phyloP scores from a whole-genome alignment of 1,140 invertebrate species.

The Pygmarrhopalites habei region DNA sequence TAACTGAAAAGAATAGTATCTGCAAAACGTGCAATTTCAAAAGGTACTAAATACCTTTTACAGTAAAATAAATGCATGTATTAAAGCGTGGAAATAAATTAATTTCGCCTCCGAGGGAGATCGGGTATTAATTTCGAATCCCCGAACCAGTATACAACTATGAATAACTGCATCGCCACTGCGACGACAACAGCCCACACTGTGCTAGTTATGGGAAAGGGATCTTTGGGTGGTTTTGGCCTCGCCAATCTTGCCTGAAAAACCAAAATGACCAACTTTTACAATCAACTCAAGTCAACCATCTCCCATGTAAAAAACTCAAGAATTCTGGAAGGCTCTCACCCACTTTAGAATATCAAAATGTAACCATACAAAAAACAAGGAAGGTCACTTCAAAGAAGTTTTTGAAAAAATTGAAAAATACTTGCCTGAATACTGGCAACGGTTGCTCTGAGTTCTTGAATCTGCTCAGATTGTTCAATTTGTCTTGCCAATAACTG shows the following conservation, averaged over 20 bases:
- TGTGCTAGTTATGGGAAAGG: slow-evolving; percentile 37
- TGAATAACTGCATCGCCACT: slow-evolving; percentile 34
- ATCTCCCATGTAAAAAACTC: too few species aligned
- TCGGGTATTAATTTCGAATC: slow-evolving; percentile 36
- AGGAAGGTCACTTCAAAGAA: too few species aligned
- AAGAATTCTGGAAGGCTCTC: too few species aligned
- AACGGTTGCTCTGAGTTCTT: slow-evolving; percentile 30
- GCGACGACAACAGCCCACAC: slow-evolving; percentile 35
- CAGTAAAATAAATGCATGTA: too few species aligned
- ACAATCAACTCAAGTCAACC: too few species aligned
- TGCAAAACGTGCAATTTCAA: too few species aligned
- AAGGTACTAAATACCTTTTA: too few species aligned
- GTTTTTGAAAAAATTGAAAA: too few species aligned
- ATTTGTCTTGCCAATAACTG: slow-evolving; percentile 36
- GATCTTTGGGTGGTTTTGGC: slow-evolving; percentile 33
- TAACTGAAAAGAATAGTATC: too few species aligned
- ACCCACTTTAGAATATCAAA: too few species aligned
- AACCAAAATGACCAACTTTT: too few species aligned
- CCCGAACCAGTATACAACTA: slow-evolving; percentile 36
- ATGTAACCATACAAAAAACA: too few species aligned
- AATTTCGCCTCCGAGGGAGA: slow-evolving; percentile 9
- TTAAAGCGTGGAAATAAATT: not conserved
- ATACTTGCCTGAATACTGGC: slow-evolving; percentile 35
- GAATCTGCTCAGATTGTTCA: slow-evolving; percentile 38
- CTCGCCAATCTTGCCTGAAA: slow-evolving; percentile 21